Evolutionary conservation across 2,888 invertebrate species (phyloP).

Genomic region (Drosophila tanythrix): DNA sequence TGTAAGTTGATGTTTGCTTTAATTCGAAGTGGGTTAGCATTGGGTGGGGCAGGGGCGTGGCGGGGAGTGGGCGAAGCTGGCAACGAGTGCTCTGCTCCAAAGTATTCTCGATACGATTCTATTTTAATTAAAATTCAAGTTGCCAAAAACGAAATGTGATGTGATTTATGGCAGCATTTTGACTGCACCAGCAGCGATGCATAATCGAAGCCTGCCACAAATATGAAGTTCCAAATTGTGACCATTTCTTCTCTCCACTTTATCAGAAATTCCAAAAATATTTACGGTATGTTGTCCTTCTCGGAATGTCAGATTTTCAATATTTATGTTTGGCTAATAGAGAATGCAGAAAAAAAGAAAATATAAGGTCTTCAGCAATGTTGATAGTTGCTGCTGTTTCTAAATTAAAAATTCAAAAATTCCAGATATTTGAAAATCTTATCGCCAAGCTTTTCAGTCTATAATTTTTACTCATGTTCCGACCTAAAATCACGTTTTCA

Average conservation of each 20-base stretch:
- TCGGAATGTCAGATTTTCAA: slow-evolving; percentile 5
- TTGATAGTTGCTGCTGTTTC: not conserved
- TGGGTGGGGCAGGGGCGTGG: not conserved
- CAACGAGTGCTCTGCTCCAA: slow-evolving; percentile 6
- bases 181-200: slow-evolving; percentile 52
- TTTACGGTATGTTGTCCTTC: slow-evolving; percentile 10
- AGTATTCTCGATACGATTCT: slow-evolving; percentile 56
- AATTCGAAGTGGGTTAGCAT: slow-evolving; percentile 30
- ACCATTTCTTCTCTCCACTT: slow-evolving; percentile 16
- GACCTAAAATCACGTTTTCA: too few relatives aligned
- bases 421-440: not conserved
- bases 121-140: slow-evolving; percentile 76
- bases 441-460: not conserved
- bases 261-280: slow-evolving; percentile 22
- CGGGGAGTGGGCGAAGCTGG: not conserved
- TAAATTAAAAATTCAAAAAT: not conserved
- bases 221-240: slow-evolving; percentile 44
- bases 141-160: slow-evolving; percentile 65
- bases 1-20: not conserved
- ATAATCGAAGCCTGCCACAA: slow-evolving; percentile 58
- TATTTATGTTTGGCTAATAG: slow-evolving; percentile 17
- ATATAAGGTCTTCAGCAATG: not conserved
- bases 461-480: too few relatives aligned
- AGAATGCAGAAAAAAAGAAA: slow-evolving; percentile 15
- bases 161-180: slow-evolving; percentile 64